Evolutionary conservation across 1,140 invertebrate genomes (phyloP).

Genomic region (Mesaphorura yosii): DNA sequence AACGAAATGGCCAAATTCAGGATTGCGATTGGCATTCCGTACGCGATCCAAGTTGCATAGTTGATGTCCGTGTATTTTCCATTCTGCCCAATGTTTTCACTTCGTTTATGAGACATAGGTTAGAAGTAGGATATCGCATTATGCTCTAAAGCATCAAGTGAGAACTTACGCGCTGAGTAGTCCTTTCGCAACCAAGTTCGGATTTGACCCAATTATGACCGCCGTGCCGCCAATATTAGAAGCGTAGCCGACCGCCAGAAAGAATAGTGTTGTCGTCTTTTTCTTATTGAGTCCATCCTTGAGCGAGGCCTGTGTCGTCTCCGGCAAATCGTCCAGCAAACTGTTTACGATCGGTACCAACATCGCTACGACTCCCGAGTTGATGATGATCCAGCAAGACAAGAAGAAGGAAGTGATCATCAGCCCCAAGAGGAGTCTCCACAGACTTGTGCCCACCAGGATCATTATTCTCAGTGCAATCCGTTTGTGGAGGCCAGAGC

Average conservation of each 20-base stretch:
- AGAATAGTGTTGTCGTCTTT: conserved; percentile 42
- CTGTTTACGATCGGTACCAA: conserved; percentile 36
- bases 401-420: conserved; percentile 39
- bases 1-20: conserved; percentile 13
- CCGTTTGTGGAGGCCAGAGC: conserved; percentile 68
- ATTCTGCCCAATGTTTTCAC: conserved; percentile 6
- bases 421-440: conserved; percentile 37
- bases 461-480: conserved; percentile 5
- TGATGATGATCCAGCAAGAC: conserved; percentile 21
- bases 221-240: conserved; percentile 45
- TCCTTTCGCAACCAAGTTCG: conserved; percentile 44
- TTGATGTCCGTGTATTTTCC: conserved; percentile 16
- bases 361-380: conserved; percentile 36
- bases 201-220: conserved; percentile 44
- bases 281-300: conserved; percentile 5
- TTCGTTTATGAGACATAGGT: no score
- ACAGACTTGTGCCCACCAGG: conserved; percentile 2
- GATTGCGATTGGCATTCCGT: conserved; percentile 8
- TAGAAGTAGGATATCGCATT: not conserved
- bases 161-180: conserved; percentile 36
- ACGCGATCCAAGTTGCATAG: conserved; percentile 15
- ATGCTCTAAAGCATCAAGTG: not conserved
- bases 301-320: not conserved
- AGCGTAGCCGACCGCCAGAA: conserved; percentile 45
- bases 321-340: conserved; percentile 25